Conservation (phyloP, 2,113 vertebrate genomes). For the Aix galericulata region DNA sequence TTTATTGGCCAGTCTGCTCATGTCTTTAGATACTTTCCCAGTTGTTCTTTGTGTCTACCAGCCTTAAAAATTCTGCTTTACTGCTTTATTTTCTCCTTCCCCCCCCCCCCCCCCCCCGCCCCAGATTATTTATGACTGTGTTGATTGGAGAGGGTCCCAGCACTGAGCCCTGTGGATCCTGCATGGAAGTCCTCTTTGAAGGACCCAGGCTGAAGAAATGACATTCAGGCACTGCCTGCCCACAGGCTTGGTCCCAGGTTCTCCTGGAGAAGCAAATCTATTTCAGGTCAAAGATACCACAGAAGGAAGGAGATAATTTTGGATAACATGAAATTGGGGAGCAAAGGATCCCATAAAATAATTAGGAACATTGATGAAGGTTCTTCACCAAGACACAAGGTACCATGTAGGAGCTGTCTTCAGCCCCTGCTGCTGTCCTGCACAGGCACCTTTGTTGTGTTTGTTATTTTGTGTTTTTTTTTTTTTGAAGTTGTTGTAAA, state of each 20-base stretch:
- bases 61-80: neutral
- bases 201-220: neutral
- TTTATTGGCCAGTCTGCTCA: neutral
- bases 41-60: neutral
- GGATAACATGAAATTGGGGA: neutral
- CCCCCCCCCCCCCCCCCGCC: too few species aligned
- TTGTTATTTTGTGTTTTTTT: too few species aligned
- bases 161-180: neutral
- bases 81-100: accelerated
- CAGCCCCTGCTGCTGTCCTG: neutral
- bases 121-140: accelerated
- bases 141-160: neutral
- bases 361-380: neutral
- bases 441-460: neutral
- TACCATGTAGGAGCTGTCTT: neutral
- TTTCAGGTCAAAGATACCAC: neutral
- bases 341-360: neutral
- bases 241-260: accelerated
- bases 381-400: neutral
- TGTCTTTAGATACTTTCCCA: neutral
- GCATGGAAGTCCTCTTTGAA: neutral
- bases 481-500: too few species aligned
- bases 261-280: neutral
- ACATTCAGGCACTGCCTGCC: neutral
- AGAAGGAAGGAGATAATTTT: accelerated